Conservation (phyloP, 2,888 invertebrate genomes). For the Mythimna albipuncta region DNA sequence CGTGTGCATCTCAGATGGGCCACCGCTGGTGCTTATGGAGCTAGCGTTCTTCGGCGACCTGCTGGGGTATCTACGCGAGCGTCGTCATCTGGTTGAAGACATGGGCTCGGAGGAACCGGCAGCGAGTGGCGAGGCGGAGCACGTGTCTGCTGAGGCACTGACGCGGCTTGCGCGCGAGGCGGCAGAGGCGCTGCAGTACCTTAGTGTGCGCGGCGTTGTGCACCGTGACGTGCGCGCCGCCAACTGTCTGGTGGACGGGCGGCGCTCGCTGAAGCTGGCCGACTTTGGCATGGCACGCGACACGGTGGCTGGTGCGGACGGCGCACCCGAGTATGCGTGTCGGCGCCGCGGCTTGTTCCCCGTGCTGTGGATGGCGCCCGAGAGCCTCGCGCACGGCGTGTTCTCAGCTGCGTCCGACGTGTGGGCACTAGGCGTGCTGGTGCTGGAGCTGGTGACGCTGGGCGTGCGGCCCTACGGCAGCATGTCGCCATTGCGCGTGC, state of each 20-base stretch:
- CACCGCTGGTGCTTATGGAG: conserved; percentile 97
- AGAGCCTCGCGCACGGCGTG: conserved; percentile 94
- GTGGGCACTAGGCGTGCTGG: conserved; percentile 96
- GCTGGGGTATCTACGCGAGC: conserved; percentile 93
- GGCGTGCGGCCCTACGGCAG: conserved; percentile 96
- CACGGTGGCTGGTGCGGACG: conserved; percentile 92
- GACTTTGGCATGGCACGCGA: conserved; percentile 97
- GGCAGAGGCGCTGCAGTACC: conserved; percentile 86
- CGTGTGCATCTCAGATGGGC: conserved; percentile 94
- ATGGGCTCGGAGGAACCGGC: conserved; percentile 86
- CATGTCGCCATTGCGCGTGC: conserved; percentile 94
- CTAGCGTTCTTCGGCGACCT: conserved; percentile 98
- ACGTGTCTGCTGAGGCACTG: conserved; percentile 74
- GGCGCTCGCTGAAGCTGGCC: conserved; percentile 93
- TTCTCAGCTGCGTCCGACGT: conserved; percentile 96
- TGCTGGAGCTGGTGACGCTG: conserved; percentile 96
- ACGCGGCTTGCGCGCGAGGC: conserved; percentile 70
- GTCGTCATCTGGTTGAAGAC: conserved; percentile 93
- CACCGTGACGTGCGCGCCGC: conserved; percentile 96
- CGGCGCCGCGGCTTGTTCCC: conserved; percentile 95
- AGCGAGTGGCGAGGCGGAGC: conserved; percentile 88
- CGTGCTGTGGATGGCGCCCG: conserved; percentile 98
- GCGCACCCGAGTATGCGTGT: conserved; percentile 95
- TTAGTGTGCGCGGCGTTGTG: conserved; percentile 92
- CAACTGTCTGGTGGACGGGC: conserved; percentile 94